Evolutionary conservation across 2,113 vertebrate genomes (phyloP), one percentile per base, ranked within the genome.

Genomic region (Bujurquina vittata): DNA sequence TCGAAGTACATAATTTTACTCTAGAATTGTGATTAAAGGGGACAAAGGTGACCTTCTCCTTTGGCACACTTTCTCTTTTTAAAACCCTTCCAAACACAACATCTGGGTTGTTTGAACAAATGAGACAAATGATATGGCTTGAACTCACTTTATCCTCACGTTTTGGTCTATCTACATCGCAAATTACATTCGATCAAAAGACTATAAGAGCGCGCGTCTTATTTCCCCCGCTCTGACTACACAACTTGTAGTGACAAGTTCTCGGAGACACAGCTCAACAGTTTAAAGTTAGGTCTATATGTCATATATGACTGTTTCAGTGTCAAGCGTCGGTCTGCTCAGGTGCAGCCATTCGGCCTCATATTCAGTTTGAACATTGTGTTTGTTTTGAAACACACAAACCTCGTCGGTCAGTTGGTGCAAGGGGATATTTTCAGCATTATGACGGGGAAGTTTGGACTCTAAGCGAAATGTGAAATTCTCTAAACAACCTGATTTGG

Each of bases 261-360:
- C 75, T 85, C 12, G 15, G 65, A 80, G 86, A 83, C 73, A 60
- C 67, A 69, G 59, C 22, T 56, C 83, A 69, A 4, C 76, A 75
- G 81, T 81, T 18, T 82, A 86, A 88, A 49, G 74, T 35, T 65
- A 65, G 37, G 35, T 9, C 87, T 79, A 63, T 85, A 67, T 86
- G 86, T 84, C 92, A 87, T 78, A 87, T 85, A 82, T 79, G 78
- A 61, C 79, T 81, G 73, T 85, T 86, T 87, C 75, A 55, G 65
- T 86, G 84, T 85, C 62, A 26, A 65, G 22, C 80, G 78, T 79
- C 61, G 72, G 61, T 52, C 67, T 65, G 80, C 54, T 33, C 73
- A 35, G 12, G 49, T 67, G 72, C 76, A 62, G 76, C 55, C 81
- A 56, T 12, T 31, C 55, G 10, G 56, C 75, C 35, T 80, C 57